Evolutionary conservation across 2,888 invertebrate species (phyloP).

Genomic region (Halocaridina rubra): DNA sequence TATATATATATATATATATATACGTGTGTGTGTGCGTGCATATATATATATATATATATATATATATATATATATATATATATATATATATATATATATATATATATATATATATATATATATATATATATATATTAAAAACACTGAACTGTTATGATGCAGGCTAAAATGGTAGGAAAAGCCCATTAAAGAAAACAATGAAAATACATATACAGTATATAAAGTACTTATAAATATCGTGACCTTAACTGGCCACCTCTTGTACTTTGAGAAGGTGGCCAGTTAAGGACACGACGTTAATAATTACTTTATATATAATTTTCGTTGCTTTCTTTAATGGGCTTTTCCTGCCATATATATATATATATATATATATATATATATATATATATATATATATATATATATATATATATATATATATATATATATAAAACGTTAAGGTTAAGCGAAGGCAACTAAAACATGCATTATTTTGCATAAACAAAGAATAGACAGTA

Average conservation of each 20-base stretch:
- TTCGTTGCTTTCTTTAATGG: neutral
- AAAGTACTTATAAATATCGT: too few species aligned
- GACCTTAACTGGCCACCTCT: too few species aligned
- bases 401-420: neutral
- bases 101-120: neutral
- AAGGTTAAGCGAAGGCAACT: too few species aligned
- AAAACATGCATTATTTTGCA: too few species aligned
- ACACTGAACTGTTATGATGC: neutral
- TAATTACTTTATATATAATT: too few species aligned
- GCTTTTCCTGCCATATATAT: neutral
- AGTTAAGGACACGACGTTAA: too few species aligned
- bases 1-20: constrained; percentile 5
- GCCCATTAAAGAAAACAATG: too few species aligned
- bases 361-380: neutral
- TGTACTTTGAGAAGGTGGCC: too few species aligned
- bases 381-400: neutral
- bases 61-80: neutral
- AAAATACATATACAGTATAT: too few species aligned
- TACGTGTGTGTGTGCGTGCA: neutral
- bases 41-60: neutral
- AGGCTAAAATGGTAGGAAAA: neutral
- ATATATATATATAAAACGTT: neutral
- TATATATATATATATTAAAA: neutral
- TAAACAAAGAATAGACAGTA: too few species aligned
- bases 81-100: neutral